Evolutionary conservation across 2,888 invertebrate species (phyloP).

Genomic region (Nemurella pictetii): DNA sequence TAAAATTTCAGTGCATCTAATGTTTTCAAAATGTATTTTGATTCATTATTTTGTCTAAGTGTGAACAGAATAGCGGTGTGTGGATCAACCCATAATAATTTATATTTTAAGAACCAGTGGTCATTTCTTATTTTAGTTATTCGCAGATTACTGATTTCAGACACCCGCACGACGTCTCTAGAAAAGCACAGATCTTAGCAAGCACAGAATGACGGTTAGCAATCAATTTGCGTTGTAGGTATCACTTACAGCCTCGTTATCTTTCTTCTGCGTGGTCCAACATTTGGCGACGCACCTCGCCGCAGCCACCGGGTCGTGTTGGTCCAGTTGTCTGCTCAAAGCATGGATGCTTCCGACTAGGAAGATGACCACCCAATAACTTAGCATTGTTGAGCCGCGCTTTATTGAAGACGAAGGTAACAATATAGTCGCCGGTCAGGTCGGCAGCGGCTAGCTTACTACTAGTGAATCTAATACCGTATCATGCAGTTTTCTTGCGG

Average conservation of each 20-base stretch:
- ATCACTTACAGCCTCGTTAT: slow-evolving; percentile 22
- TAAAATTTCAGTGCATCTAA: too few relatives aligned
- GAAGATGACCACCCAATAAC: neutral
- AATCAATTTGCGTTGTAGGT: too few relatives aligned
- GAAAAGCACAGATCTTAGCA: too few relatives aligned
- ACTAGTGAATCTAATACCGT: neutral
- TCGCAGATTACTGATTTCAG: too few relatives aligned
- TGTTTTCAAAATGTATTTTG: too few relatives aligned
- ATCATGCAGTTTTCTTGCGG: slow-evolving; percentile 28
- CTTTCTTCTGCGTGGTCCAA: slow-evolving; percentile 49
- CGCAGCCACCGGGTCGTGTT: slow-evolving; percentile 57
- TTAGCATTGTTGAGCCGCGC: neutral
- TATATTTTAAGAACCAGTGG: too few relatives aligned
- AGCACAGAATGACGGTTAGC: too few relatives aligned
- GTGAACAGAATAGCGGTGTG: too few relatives aligned
- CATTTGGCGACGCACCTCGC: slow-evolving; percentile 66
- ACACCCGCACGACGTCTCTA: too few relatives aligned
- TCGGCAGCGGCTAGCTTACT: slow-evolving; percentile 5
- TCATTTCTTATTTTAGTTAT: too few relatives aligned
- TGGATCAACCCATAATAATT: too few relatives aligned
- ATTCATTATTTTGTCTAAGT: too few relatives aligned
- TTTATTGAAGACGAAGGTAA: neutral
- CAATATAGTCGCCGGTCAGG: neutral
- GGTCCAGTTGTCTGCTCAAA: slow-evolving; percentile 47
- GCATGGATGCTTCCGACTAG: neutral